phyloP scores from a whole-genome alignment of 1,140 invertebrate genomes.

The Drosophila serrata region DNA sequence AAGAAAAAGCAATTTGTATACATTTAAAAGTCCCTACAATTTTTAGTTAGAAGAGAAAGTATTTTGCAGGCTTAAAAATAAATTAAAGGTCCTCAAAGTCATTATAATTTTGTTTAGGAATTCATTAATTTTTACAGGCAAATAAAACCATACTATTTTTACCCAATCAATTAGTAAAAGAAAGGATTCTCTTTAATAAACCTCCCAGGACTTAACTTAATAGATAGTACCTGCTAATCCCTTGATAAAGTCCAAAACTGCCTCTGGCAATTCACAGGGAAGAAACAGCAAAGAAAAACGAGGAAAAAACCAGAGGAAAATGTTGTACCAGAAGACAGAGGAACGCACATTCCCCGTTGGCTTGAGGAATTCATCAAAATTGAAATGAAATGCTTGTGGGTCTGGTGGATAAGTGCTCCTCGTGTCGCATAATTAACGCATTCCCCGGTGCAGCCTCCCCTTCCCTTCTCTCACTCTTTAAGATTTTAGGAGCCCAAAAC shows the following conservation, averaged over 20 bases:
- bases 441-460: conserved; percentile 46
- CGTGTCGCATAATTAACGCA: conserved; percentile 71
- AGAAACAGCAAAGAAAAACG: background rate
- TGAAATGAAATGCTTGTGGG: conserved; percentile 60
- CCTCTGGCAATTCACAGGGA: background rate
- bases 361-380: conserved; percentile 63
- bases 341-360: conserved; percentile 15
- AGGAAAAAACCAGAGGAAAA: background rate
- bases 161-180: background rate
- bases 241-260: conserved; percentile 5
- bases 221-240: conserved; percentile 2
- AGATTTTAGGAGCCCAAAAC: conserved; percentile 19
- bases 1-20: background rate
- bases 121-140: rapidly evolving
- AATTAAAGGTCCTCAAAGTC: too few relatives aligned
- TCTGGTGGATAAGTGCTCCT: conserved; percentile 55
- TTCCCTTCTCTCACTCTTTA: background rate
- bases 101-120: too few relatives aligned
- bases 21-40: too few relatives aligned
- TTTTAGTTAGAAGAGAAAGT: too few relatives aligned
- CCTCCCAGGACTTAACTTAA: background rate
- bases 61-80: too few relatives aligned
- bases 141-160: too few relatives aligned
- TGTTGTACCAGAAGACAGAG: conserved; percentile 11
- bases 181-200: background rate